Base-by-base conservation (phyloP, 2,797 vertebrate genomes). In the Dallia pectoralis region DNA sequence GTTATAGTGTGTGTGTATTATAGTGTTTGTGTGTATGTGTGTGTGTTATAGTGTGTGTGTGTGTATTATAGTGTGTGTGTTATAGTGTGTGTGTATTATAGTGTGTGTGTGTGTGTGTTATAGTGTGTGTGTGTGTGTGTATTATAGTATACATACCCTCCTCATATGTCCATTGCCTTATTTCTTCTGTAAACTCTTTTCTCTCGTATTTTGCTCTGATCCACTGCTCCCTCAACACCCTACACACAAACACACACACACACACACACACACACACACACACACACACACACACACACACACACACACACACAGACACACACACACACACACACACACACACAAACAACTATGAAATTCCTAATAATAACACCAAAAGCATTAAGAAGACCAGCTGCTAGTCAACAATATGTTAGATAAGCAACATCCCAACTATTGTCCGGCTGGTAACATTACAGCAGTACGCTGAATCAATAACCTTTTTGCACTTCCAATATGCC, bases 211-310 rank as follows among this genome's bases (percentile, higher is more conserved):
- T 96, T 22, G 95, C 94, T 80, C 92, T 88, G 72, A 97, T 96
- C 96, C 96, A 97, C 84, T 97, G 95, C 77, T 97, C 96, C 82
- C 90, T 92, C 82, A 97, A 84, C 27, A 94, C 93, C 81, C 96
- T 97, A 80, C 0, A 11, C 56, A 65, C 22, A 61, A 22, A 67
- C 22, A 65, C 32, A 56, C 48, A 56, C 69, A 71, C 56, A 65
- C 68, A 65, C 61, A 73, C 72, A 73, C 71, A 73, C 47, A 66
- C 27, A 66, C 61, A 65, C 29, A 56, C 25, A 44, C 25, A 47
- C 33, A 61, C 44, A 56, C 36, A 68, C 59, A 70, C 73, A 73
- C 66, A 74, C 59, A 70, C 19, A 68, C 66, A 62, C 33, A 70
- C 70, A 72, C 36, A 81, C 77, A 77, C 70, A 80, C 64, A 72